Conservation (phyloP, 1,140 invertebrate species). For the Drosophila pruinosa region DNA sequence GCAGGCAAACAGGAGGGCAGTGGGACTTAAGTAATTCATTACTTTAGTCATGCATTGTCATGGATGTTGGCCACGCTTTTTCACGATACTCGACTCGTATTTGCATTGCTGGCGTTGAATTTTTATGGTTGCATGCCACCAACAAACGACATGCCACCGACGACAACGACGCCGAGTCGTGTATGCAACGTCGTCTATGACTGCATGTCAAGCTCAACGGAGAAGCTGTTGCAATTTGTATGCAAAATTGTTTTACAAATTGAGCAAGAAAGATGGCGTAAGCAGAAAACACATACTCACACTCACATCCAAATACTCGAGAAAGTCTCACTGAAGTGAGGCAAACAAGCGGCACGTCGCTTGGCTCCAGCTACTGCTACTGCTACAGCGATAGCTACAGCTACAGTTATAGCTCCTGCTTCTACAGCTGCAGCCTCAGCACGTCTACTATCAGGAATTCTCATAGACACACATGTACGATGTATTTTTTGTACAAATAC, state of each 20-base stretch:
- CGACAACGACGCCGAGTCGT: background rate
- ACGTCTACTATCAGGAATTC: conserved; percentile 43
- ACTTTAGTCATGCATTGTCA: conserved; percentile 80
- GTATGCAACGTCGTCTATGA: conserved; percentile 46
- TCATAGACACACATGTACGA: conserved; percentile 61
- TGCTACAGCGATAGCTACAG: background rate
- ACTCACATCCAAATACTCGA: conserved; percentile 12
- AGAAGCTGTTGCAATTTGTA: conserved; percentile 77
- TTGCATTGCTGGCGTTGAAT: conserved; percentile 58
- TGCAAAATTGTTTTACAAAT: conserved; percentile 81
- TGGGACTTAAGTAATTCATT: conserved; percentile 76
- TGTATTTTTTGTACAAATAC: conserved; percentile 11
- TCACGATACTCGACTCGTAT: conserved; percentile 19
- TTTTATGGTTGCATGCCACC: conserved; percentile 56
- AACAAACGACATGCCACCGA: background rate
- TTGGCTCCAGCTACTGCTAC: conserved; percentile 15
- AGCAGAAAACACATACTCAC: conserved; percentile 52
- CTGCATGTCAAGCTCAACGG: conserved; percentile 62
- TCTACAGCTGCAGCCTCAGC: conserved; percentile 30
- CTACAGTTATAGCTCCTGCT: background rate
- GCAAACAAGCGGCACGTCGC: conserved; percentile 45
- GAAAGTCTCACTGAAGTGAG: conserved; percentile 19
- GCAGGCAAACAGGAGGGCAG: conserved; percentile 44
- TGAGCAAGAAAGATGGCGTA: conserved; percentile 79
- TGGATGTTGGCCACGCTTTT: conserved; percentile 72